Percentiles rank a stretch among this genome's conserved stretches.
Conservation (phyloP, 1,140 invertebrate genomes). For the Drosophila hydei region DNA sequence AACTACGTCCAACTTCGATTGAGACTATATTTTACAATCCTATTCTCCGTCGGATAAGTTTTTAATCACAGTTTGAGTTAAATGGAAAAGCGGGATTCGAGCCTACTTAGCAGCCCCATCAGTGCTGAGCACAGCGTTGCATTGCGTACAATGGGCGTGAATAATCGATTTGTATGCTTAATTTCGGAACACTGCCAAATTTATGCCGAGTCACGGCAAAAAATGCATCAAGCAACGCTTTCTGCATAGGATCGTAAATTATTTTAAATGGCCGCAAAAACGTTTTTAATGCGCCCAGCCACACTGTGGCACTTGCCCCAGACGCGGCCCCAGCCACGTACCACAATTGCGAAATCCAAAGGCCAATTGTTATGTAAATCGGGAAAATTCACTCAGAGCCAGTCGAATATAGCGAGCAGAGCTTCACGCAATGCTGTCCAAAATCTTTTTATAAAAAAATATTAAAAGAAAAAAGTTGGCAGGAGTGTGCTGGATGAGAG, state of each 20-base stretch:
- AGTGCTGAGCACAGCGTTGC: constrained; percentile 5
- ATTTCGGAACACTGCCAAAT: constrained; percentile 29
- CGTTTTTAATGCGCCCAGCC: constrained; percentile 51
- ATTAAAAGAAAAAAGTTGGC: constrained; percentile 24
- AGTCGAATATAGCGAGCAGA: constrained; percentile 19
- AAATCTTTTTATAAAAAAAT: constrained; percentile 63
- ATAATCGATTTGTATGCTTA: constrained; percentile 54
- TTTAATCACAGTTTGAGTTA: not conserved
- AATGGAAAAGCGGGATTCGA: not conserved
- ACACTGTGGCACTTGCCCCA: not conserved
- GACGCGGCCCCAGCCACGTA: constrained; percentile 4
- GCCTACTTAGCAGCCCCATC: constrained; percentile 1
- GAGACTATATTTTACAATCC: not conserved
- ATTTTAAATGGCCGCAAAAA: constrained; percentile 67
- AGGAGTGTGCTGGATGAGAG: not conserved
- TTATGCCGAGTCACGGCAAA: constrained; percentile 57
- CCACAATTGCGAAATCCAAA: constrained; percentile 67
- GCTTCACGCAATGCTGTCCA: constrained; percentile 56
- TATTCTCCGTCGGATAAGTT: not conserved
- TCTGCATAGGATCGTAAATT: constrained; percentile 69
- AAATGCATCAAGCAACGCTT: constrained; percentile 40
- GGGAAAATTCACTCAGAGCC: constrained; percentile 53
- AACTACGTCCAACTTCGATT: too few relatives aligned
- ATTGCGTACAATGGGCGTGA: constrained; percentile 54
- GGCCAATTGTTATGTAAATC: constrained; percentile 76